Evolutionary conservation across 2,113 vertebrate species (phyloP).

Genomic region (Eidolon helvum): DNA sequence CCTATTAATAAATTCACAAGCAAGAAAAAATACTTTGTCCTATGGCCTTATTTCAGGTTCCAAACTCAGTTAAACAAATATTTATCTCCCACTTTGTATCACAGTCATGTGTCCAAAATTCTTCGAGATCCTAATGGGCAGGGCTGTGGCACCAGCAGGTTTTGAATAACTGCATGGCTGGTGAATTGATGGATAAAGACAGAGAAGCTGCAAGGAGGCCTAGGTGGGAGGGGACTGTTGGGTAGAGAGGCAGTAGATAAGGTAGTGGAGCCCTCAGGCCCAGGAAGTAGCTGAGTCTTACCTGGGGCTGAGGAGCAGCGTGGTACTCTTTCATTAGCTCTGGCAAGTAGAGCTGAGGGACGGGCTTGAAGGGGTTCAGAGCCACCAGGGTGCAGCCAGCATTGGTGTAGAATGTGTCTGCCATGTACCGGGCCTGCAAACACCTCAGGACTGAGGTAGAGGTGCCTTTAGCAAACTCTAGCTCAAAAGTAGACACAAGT

Average conservation of each 20-base stretch:
- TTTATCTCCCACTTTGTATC: neutral
- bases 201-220: neutral
- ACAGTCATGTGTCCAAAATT: neutral
- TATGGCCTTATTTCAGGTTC: slow-evolving; percentile 7
- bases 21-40: neutral
- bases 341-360: slow-evolving; percentile 90
- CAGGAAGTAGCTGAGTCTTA: slow-evolving; percentile 71
- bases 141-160: neutral
- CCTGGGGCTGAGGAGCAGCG: slow-evolving; percentile 88
- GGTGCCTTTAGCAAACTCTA: slow-evolving; percentile 59
- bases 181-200: neutral
- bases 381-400: slow-evolving; percentile 98
- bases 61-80: neutral
- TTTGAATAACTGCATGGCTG: neutral
- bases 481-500: slow-evolving; percentile 3
- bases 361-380: slow-evolving; percentile 94
- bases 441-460: slow-evolving; percentile 92
- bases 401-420: slow-evolving; percentile 92
- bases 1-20: neutral
- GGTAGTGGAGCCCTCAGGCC: neutral
- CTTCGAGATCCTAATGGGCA: neutral
- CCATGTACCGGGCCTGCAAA: slow-evolving; percentile 92
- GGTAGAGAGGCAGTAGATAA: neutral
- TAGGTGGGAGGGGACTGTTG: no score
- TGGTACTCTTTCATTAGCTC: slow-evolving; percentile 96